Base-by-base conservation (phyloP, 2,113 vertebrate species). In the Nymphicus hollandicus region DNA sequence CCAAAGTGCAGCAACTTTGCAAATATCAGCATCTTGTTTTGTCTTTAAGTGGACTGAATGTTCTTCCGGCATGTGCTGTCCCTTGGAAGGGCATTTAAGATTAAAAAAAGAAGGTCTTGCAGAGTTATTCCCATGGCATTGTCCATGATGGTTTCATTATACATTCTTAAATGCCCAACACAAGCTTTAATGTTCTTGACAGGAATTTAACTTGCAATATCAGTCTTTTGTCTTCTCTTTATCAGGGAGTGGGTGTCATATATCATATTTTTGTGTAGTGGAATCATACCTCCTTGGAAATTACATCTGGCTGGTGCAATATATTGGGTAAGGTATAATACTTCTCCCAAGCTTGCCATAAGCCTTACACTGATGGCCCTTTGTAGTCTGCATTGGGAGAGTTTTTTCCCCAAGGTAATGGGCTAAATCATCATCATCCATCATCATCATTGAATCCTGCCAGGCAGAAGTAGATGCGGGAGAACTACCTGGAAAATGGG, bases 261-360 rank as follows among this genome's bases (percentile, higher is more conserved):
- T 43, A 39, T 1, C 0, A 0, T 43, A 0, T 16, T 56, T 83
- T 46, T 2, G 0, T 23, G 17, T 13, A 19, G 18, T 13, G 10
- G 64, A 13, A 11, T 69, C 10, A 3, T 13, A 28, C 11, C 33
- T 63, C 23, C n/a, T 77, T 74, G 77, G 55, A 37, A 53, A 28
- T 37, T 0, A 3, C 27, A 25, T 44, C 20, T 71, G 43, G 19
- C 33, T 55, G 74, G 35, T 65, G 28, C 27, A 6, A 13, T 44
- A 1, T 17, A 9, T 33, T 55, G 63, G 28, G 2, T n/a, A 18
- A 77, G 24, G 49, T 29, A 4, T 25, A 68, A 64, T 53, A 61
- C 27, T 72, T 11, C 9, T 50, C 72, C 65, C 27, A 17, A 1
- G 16, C 37, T 46, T 60, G 43, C 58, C 35, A 2, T n/a, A 25